phyloP scores from a whole-genome alignment of 2,113 vertebrate genomes.

The Daubentonia madagascariensis region DNA sequence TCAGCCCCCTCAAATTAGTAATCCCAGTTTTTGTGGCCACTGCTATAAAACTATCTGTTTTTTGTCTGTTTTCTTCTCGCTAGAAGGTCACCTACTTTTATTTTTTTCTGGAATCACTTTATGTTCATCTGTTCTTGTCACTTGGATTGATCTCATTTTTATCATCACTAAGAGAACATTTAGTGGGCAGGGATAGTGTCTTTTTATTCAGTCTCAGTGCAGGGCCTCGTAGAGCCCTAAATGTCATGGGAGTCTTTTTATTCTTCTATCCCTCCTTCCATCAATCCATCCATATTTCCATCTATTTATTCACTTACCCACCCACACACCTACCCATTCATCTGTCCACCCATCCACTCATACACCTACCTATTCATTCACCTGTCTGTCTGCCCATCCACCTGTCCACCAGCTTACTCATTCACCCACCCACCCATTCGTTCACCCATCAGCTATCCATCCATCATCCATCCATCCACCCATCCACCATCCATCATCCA shows the following conservation, averaged over 20 bases:
- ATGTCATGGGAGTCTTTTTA: background rate
- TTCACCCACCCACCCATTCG: no score
- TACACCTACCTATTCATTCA: no score
- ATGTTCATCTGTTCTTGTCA: background rate
- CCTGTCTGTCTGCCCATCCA: background rate
- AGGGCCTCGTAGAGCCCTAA: background rate
- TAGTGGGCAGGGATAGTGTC: background rate
- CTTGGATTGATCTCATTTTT: background rate
- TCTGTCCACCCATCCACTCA: background rate
- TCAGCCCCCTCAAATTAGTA: background rate
- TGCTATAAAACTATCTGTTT: background rate
- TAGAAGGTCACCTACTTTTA: background rate
- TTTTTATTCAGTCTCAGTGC: background rate
- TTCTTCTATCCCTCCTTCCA: no score
- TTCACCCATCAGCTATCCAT: no score
- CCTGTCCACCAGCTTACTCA: no score
- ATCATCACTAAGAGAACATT: background rate
- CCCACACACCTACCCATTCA: no score
- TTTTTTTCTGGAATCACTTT: background rate
- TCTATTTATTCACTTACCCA: no score
- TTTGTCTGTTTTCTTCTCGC: background rate
- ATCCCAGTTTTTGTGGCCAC: background rate
- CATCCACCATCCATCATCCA: no score
- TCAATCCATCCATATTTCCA: background rate
- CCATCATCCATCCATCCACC: background rate